phyloP scores from a whole-genome alignment of 1,140 invertebrate species.

The Phortica variegata region DNA sequence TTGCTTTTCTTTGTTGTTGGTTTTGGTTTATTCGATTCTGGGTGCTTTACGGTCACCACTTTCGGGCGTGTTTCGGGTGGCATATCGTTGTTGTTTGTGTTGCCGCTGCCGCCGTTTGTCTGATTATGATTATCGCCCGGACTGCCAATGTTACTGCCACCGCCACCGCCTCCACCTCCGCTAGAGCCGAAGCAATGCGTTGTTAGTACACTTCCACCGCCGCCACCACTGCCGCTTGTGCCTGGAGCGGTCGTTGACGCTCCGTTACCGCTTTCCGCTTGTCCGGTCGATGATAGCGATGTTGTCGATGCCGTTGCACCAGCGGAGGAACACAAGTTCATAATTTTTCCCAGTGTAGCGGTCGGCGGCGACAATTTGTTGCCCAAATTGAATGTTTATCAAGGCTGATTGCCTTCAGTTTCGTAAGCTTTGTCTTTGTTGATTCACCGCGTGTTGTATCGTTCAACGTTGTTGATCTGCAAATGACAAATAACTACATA shows the following conservation, averaged over 20 bases:
- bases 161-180: neutral
- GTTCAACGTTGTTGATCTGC: neutral
- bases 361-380: slow-evolving; percentile 49
- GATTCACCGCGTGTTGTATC: no score
- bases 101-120: neutral
- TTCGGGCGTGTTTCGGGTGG: slow-evolving; percentile 68
- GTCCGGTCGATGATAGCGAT: slow-evolving; percentile 46
- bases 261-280: slow-evolving; percentile 24
- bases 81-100: slow-evolving; percentile 38
- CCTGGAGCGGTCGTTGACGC: slow-evolving; percentile 8
- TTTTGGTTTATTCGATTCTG: slow-evolving; percentile 92
- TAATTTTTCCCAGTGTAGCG: slow-evolving; percentile 57
- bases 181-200: slow-evolving; percentile 20
- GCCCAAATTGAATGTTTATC: no score
- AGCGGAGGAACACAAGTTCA: slow-evolving; percentile 56
- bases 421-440: no score
- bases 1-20: slow-evolving; percentile 87
- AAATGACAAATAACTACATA: neutral
- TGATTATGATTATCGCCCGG: slow-evolving; percentile 15
- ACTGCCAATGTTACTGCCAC: neutral
- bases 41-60: slow-evolving; percentile 91
- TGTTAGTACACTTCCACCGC: slow-evolving; percentile 19
- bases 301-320: slow-evolving; percentile 51
- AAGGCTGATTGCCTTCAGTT: no score
- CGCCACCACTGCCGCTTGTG: slow-evolving; percentile 10